Base-by-base conservation (phyloP, 2,797 vertebrate species). In the Sylvilagus floridanus region DNA sequence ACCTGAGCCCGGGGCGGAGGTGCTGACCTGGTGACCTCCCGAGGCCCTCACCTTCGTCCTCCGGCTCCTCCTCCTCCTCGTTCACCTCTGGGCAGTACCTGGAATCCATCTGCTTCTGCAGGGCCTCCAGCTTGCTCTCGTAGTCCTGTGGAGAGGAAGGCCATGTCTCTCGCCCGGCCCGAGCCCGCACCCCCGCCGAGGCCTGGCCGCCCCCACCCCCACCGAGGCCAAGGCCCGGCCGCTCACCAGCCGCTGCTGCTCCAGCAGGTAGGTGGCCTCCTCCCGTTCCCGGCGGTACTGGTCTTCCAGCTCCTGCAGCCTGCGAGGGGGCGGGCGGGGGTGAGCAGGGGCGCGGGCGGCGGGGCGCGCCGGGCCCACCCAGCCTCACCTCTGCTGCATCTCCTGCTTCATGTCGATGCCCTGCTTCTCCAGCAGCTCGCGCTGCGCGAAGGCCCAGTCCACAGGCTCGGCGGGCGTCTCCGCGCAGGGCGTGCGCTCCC, bases 381-480 rank as follows among this genome's bases (percentile, higher is more conserved):
- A 5, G 79, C 35, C 97, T 97, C 94, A 99, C 99, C 99, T 99
- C 97, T 99, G 99, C 95, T 99, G 99, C 99, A 99, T 99, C 98
- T 99, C 99, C 97, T 99, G 99, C 97, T 99, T 99, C 99, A 99
- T 99, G 98, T 99, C 99, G 0, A 99, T 99, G 97, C 99, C 99
- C 97, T 99, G 99, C 95, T 99, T 99, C 84, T 99, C 99, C 96
- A 99, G 98, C 95, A 99, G 98, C 98, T 99, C 99, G 0, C 99
- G 98, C 97, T 99, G 99, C 54, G 99, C 99, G 0, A 99, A 99
- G 24, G 99, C 99, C 99, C 99, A 99, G 98, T 99, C 99, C 92
- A 99, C 99, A 0, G 99, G 99, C 97, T 99, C 99, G 0, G 98
- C 98, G 0, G 99, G 99, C 0, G 99, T 99, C 95, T 99, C 99